These are phyloP conservation scores for Cephus spinipes DNA, from an alignment of 2,888 invertebrate species.

Conservation along the genomic window DNA sequence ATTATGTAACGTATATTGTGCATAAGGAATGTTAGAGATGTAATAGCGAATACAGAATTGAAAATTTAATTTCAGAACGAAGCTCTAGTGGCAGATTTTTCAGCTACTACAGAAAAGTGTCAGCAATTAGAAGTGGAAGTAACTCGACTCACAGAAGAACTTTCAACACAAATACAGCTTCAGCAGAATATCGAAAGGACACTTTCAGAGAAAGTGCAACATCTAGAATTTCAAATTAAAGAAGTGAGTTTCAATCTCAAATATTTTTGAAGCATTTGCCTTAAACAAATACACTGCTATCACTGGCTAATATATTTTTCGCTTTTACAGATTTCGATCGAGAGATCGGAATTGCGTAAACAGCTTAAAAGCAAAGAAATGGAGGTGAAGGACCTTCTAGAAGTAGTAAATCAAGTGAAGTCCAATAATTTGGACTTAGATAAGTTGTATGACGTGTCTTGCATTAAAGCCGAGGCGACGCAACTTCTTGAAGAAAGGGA, in stretches of 20 bases:
- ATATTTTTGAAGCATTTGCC: background rate
- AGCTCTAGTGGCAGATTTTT: constrained; percentile 64
- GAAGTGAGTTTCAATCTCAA: constrained; percentile 66
- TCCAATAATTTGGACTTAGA: constrained; percentile 60
- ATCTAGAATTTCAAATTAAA: constrained; percentile 70
- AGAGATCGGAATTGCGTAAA: constrained; percentile 44
- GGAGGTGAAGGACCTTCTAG: constrained; percentile 54
- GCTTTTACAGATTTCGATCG: constrained; percentile 46
- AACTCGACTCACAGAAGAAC: constrained; percentile 43
- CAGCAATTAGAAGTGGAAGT: constrained; percentile 63
- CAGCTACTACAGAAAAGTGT: constrained; percentile 57
- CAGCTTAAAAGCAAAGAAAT: constrained; percentile 56
- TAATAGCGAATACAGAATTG: background rate
- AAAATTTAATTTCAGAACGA: constrained; percentile 59
- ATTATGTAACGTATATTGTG: constrained; percentile 3
- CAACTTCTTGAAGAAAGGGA: constrained; percentile 71
- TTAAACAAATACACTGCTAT: background rate
- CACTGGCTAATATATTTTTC: constrained; percentile 1
- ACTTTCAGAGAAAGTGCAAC: constrained; percentile 69
- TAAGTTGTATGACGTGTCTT: constrained; percentile 71
- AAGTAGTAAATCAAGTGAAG: constrained; percentile 54
- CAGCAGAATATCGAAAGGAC: constrained; percentile 70
- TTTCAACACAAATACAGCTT: constrained; percentile 65
- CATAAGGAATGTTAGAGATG: background rate
- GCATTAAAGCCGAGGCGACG: constrained; percentile 72